Evolutionary conservation across 2,113 vertebrate genomes (phyloP).

Genomic region (Gobius niger): DNA sequence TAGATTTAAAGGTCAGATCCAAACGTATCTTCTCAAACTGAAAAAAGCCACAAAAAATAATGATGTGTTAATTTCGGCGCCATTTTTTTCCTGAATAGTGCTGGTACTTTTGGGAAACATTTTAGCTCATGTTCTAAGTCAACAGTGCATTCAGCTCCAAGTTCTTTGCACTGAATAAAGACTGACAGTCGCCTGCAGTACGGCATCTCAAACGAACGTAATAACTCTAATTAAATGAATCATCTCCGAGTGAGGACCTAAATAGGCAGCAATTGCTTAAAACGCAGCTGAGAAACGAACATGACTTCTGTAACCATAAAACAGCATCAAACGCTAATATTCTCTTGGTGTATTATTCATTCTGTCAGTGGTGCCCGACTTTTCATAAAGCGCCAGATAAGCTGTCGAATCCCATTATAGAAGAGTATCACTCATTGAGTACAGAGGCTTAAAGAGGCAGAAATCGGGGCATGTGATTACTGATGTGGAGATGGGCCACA

Average conservation of each 20-base stretch:
- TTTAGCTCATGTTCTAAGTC: constrained; percentile 15
- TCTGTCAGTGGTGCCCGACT: constrained; percentile 36
- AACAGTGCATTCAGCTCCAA: constrained; percentile 33
- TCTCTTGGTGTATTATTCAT: constrained; percentile 50
- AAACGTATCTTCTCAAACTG: too few species aligned
- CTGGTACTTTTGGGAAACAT: background rate
- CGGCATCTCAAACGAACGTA: constrained; percentile 30
- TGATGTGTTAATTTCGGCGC: too few species aligned
- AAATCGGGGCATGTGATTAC: constrained; percentile 51
- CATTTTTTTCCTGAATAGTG: background rate
- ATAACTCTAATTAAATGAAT: constrained; percentile 58
- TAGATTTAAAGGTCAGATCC: too few species aligned
- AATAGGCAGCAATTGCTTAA: constrained; percentile 41
- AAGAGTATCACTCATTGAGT: constrained; percentile 44
- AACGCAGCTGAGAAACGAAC: constrained; percentile 39
- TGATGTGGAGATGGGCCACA: constrained; percentile 37
- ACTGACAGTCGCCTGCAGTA: constrained; percentile 25
- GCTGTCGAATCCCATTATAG: constrained; percentile 59
- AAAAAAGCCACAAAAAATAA: too few species aligned
- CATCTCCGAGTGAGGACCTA: constrained; percentile 37
- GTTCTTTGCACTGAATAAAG: constrained; percentile 23
- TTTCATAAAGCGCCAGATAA: constrained; percentile 56
- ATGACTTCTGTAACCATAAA: constrained; percentile 42
- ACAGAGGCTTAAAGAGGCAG: constrained; percentile 37
- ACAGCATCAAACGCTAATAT: constrained; percentile 46